A percentile compares a stretch with the other conserved stretches of the same genome.
phyloP scores from a whole-genome alignment of 2,888 invertebrate species.

The Sesia bembeciformis region DNA sequence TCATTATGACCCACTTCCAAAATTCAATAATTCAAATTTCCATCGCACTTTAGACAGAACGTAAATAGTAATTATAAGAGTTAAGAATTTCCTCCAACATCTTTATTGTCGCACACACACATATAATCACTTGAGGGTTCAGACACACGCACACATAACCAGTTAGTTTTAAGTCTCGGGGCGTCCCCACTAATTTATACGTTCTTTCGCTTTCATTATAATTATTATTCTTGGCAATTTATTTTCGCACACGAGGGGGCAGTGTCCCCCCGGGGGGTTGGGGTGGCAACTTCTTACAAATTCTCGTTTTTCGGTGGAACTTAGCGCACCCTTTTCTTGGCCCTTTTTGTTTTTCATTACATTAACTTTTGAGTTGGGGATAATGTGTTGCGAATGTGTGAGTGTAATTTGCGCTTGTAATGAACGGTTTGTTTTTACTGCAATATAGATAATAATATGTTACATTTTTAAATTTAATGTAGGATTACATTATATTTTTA shows the following conservation, averaged over 20 bases:
- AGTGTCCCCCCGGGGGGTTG: conserved; percentile 35
- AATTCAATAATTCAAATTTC: too few species aligned
- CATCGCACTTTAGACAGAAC: neutral
- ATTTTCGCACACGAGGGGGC: conserved; percentile 74
- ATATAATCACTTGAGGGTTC: conserved; percentile 26
- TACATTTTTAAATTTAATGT: too few species aligned
- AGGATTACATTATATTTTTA: too few species aligned
- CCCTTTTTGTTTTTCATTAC: conserved; percentile 75
- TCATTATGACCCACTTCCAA: too few species aligned
- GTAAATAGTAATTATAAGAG: neutral
- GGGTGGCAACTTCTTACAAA: conserved; percentile 64
- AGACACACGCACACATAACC: conserved; percentile 18
- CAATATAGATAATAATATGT: too few species aligned
- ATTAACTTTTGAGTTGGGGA: conserved; percentile 71
- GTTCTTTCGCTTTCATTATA: conserved; percentile 75
- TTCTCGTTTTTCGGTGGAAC: conserved; percentile 74
- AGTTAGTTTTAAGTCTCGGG: conserved; percentile 44
- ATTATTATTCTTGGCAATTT: conserved; percentile 76
- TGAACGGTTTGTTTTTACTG: conserved; percentile 27
- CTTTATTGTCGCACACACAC: conserved; percentile 8
- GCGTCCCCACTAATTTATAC: conserved; percentile 74
- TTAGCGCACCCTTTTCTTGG: conserved; percentile 74
- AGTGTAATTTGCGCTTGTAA: conserved; percentile 45
- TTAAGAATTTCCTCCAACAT: neutral
- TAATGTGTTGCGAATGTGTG: conserved; percentile 65